phyloP scores from a whole-genome alignment of 2,888 invertebrate genomes.

The Acleris laterana region DNA sequence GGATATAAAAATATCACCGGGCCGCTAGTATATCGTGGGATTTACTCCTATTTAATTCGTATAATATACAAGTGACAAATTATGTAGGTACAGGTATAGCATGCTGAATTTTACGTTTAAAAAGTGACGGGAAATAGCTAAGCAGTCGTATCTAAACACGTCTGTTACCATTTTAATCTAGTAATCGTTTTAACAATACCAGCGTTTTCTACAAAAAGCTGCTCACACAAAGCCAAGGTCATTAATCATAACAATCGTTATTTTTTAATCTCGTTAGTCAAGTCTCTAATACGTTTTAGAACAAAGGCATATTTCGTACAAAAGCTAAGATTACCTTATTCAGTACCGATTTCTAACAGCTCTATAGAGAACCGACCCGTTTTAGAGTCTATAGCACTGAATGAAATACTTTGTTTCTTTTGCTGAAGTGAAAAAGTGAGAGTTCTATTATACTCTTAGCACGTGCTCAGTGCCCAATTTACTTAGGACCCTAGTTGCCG shows the following conservation, averaged over 20 bases:
- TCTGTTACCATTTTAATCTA: no score
- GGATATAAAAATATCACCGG: no score
- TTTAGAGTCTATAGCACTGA: no score
- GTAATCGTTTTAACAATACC: neutral
- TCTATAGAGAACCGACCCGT: no score
- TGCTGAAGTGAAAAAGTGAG: slow-evolving; percentile 32
- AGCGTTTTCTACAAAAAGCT: neutral
- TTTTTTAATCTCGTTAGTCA: slow-evolving; percentile 17
- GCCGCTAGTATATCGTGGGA: no score
- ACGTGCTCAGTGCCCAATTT: slow-evolving; percentile 9
- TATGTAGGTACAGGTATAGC: no score
- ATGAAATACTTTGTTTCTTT: neutral
- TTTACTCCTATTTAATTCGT: no score
- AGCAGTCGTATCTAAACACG: no score
- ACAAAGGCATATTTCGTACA: slow-evolving; percentile 25
- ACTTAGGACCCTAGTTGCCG: slow-evolving; percentile 1
- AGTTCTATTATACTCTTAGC: slow-evolving; percentile 25
- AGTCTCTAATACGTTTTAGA: slow-evolving; percentile 42
- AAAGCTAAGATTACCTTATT: slow-evolving; percentile 16
- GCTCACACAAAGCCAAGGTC: slow-evolving; percentile 2
- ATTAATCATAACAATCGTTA: slow-evolving; percentile 24
- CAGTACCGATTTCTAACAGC: no score
- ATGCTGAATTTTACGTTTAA: no score
- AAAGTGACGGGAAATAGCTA: no score
- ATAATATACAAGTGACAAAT: no score